Conservation (phyloP, 2,797 vertebrate species). For the Tauraco hartlaubi region DNA sequence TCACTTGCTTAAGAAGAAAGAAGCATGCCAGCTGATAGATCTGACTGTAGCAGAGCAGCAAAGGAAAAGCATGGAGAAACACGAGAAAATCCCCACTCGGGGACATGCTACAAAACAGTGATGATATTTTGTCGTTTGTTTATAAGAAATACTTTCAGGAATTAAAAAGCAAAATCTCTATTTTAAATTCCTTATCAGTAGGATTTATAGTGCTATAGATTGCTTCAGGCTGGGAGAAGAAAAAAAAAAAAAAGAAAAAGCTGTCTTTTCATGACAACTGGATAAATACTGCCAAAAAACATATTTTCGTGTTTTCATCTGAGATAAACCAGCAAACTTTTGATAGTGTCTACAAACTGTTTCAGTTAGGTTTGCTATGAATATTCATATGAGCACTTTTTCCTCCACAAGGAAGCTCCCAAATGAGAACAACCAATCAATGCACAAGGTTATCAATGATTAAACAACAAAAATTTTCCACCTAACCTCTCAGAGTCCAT, state of each 20-base stretch:
- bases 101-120: background rate
- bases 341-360: background rate
- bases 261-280: background rate
- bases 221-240: background rate
- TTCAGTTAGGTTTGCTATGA: background rate
- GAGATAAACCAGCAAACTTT: background rate
- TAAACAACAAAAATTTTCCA: background rate
- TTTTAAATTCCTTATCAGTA: background rate
- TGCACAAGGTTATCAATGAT: background rate
- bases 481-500: background rate
- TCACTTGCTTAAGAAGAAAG: slow-evolving; percentile 22
- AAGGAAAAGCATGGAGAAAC: background rate
- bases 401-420: background rate
- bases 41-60: background rate
- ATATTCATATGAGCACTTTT: background rate
- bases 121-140: background rate
- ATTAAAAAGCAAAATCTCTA: background rate
- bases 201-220: background rate
- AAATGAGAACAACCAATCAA: background rate
- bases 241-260: background rate
- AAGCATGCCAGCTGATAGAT: background rate
- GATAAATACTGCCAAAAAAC: background rate
- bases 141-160: background rate
- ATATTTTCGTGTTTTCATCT: background rate
- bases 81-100: background rate